phyloP scores from a whole-genome alignment of 2,888 invertebrate genomes.

The Cryptosula pallasiana region DNA sequence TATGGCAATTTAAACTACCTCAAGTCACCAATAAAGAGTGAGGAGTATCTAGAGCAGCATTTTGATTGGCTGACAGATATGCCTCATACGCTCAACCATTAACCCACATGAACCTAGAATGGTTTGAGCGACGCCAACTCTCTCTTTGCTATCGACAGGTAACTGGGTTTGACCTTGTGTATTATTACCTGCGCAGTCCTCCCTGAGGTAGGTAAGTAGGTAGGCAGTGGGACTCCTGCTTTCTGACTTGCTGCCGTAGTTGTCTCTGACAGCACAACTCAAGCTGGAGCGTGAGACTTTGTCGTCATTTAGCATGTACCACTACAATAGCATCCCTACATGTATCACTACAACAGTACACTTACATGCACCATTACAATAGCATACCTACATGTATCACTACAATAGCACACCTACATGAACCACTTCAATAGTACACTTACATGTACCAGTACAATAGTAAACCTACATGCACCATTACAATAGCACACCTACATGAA shows the following conservation, averaged over 20 bases:
- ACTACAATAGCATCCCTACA: neutral
- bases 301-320: conserved; percentile 14
- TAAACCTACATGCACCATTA: conserved; percentile 2
- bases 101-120: too few relatives aligned
- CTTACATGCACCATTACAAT: conserved; percentile 11
- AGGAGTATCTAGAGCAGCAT: too few relatives aligned
- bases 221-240: neutral
- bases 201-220: conserved; percentile 3
- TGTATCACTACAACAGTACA: neutral
- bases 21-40: too few relatives aligned
- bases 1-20: too few relatives aligned
- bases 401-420: neutral
- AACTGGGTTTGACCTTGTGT: too few relatives aligned
- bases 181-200: neutral
- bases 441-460: neutral
- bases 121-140: too few relatives aligned
- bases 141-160: too few relatives aligned
- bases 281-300: neutral
- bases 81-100: too few relatives aligned
- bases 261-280: neutral
- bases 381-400: neutral
- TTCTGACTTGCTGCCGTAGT: neutral
- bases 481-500: neutral
- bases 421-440: neutral
- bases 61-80: too few relatives aligned